Conservation (phyloP, 2,888 invertebrate genomes). For the Caenorhabditis panamensis region DNA sequence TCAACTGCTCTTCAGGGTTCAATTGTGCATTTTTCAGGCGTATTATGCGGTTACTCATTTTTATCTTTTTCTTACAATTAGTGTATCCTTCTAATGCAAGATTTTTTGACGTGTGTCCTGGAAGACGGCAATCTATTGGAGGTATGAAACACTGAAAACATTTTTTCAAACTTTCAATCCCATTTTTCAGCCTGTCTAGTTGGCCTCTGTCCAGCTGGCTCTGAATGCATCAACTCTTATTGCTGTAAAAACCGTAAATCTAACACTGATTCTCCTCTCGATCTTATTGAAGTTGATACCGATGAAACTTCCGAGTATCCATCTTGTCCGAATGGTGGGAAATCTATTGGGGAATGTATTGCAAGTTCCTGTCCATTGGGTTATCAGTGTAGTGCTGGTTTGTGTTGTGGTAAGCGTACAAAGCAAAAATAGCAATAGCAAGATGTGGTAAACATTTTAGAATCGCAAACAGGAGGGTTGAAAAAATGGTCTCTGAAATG, state of each 20-base stretch:
- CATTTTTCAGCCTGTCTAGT: conserved; percentile 69
- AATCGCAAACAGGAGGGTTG: conserved; percentile 1
- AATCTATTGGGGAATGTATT: conserved; percentile 72
- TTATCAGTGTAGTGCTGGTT: conserved; percentile 69
- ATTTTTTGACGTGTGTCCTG: conserved; percentile 73
- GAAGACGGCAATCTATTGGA: conserved; percentile 69
- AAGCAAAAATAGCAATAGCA: too few species aligned
- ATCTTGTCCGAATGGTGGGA: conserved; percentile 57
- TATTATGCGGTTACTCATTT: conserved; percentile 30
- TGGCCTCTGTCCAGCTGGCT: conserved; percentile 73
- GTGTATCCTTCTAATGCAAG: conserved; percentile 9
- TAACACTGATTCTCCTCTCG: conserved; percentile 15
- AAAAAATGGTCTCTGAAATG: conserved; percentile 52
- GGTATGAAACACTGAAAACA: conserved; percentile 33
- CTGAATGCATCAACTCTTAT: conserved; percentile 72
- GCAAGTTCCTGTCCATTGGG: conserved; percentile 70
- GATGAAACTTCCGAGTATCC: conserved; percentile 47
- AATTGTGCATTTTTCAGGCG: conserved; percentile 6
- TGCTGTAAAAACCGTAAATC: conserved; percentile 68
- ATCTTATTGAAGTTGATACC: conserved; percentile 37
- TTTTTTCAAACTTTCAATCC: not conserved
- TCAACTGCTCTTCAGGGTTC: not conserved
- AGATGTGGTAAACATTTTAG: conserved; percentile 9
- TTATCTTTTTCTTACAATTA: conserved; percentile 1
- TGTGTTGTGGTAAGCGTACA: conserved; percentile 71